A percentile compares a stretch with the other conserved stretches of the same genome.
Evolutionary conservation across 2,888 invertebrate genomes (phyloP).

Genomic region (Omphaloscelis lunosa): DNA sequence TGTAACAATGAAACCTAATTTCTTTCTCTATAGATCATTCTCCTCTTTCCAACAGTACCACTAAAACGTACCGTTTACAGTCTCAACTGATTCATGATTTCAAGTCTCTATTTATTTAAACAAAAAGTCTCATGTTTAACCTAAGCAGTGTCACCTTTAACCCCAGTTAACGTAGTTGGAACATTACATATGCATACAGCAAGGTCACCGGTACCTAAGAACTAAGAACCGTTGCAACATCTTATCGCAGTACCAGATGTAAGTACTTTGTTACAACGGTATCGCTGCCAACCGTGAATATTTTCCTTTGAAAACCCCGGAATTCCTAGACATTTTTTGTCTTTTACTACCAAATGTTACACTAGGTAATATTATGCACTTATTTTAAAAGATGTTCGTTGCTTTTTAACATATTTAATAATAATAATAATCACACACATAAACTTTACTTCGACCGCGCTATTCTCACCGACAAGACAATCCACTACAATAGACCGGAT

Average conservation of each 20-base stretch:
- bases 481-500: no score
- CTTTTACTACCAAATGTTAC: neutral
- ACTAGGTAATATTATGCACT: neutral
- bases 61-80: neutral
- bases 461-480: no score
- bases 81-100: neutral
- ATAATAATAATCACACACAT: no score
- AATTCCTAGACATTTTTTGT: neutral
- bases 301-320: slow-evolving; percentile 7
- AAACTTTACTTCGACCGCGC: no score
- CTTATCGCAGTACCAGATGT: slow-evolving; percentile 39
- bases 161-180: slow-evolving; percentile 28
- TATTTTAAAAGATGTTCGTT: neutral
- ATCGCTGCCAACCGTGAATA: slow-evolving; percentile 1
- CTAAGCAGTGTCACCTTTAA: slow-evolving; percentile 12
- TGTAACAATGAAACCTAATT: neutral
- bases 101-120: neutral
- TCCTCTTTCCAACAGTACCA: neutral
- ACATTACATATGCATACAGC: slow-evolving; percentile 33
- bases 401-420: neutral
- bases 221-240: neutral
- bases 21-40: neutral
- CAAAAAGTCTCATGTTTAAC: slow-evolving; percentile 15
- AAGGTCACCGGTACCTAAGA: slow-evolving; percentile 8
- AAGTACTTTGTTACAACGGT: slow-evolving; percentile 8